Conservation (phyloP, 2,113 vertebrate genomes). For the Canis aureus region DNA sequence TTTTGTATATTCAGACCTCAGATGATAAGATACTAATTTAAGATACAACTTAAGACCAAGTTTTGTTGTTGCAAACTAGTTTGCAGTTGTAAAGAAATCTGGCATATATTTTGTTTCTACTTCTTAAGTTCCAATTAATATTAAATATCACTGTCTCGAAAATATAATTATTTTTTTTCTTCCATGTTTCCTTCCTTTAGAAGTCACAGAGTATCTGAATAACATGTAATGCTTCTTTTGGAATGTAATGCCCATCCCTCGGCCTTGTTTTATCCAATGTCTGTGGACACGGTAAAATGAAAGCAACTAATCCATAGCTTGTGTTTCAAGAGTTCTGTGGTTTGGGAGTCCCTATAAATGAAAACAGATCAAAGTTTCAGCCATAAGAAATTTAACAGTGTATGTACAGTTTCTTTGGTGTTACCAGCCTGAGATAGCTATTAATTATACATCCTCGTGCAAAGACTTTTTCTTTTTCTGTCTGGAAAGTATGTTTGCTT, state of each 20-base stretch:
- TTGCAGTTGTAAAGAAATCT: neutral
- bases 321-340: neutral
- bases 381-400: neutral
- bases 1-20: neutral
- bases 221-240: neutral
- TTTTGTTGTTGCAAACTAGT: conserved; percentile 60
- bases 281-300: neutral
- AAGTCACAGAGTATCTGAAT: neutral
- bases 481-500: neutral
- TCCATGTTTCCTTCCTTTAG: neutral
- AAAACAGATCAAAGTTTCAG: neutral
- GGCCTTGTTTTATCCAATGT: neutral
- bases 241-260: neutral
- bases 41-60: neutral
- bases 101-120: neutral
- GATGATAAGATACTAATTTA: conserved; percentile 29
- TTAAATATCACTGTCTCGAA: conserved; percentile 35
- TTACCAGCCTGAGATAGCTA: neutral
- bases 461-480: neutral
- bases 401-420: neutral
- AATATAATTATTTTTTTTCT: neutral
- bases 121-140: neutral
- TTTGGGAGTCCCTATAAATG: neutral
- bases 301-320: neutral
- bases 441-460: neutral